Evolutionary conservation across 2,888 invertebrate genomes (phyloP).

Genomic region (Xestia ashworthii): DNA sequence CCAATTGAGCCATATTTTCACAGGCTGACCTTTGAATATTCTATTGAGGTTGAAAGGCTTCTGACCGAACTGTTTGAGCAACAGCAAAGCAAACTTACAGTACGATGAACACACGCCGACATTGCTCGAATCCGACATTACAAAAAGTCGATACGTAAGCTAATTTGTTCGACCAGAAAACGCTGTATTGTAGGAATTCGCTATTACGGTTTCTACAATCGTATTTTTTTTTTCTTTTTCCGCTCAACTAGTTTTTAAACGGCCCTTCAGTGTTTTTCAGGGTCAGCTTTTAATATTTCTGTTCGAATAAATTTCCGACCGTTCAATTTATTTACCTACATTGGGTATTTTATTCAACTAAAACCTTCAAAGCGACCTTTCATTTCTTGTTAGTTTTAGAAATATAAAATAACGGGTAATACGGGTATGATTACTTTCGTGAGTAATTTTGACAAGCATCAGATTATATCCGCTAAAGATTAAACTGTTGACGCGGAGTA

Average conservation of each 20-base stretch:
- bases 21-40: constrained; percentile 86
- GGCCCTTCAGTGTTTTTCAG: constrained; percentile 3
- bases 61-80: constrained; percentile 78
- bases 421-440: constrained; percentile 44
- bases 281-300: constrained; percentile 15
- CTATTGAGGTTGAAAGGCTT: constrained; percentile 83
- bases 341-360: not conserved
- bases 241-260: constrained; percentile 19
- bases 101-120: constrained; percentile 66
- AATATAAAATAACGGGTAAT: not conserved
- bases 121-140: constrained; percentile 54
- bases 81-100: constrained; percentile 72
- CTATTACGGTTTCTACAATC: constrained; percentile 17
- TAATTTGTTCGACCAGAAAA: constrained; percentile 49
- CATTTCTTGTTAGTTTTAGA: not conserved
- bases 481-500: constrained; percentile 80
- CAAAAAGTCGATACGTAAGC: constrained; percentile 59
- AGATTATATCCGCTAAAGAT: constrained; percentile 77
- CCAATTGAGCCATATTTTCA: constrained; percentile 87
- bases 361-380: not conserved
- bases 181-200: constrained; percentile 13
- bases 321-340: not conserved
- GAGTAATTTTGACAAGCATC: constrained; percentile 78
- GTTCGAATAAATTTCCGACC: not conserved
- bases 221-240: constrained; percentile 8